Base-by-base conservation (phyloP, 1,140 invertebrate species). In the Hesperophylax magnus region DNA sequence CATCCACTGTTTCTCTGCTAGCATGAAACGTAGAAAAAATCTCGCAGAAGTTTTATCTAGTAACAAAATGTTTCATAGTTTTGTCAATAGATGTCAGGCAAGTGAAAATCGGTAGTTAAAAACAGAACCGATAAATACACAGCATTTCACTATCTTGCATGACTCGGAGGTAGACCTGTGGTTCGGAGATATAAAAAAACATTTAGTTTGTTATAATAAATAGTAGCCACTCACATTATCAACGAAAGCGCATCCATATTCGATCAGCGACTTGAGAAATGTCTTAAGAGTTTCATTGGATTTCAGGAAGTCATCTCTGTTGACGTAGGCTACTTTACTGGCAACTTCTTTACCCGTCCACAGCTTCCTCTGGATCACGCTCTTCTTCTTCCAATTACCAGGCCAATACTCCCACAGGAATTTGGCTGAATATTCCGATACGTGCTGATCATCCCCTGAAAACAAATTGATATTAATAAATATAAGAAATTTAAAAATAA, bases 161-260 rank as follows among this genome's bases (percentile, higher is more conserved):
- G 20, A 27, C 11, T 63, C 18, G 7, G n/a, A 63, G 5, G 11
- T 63, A 24, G 60, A 7, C 27, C 22, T 2, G n/a, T 24, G 9
- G 0, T 63, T 24, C 54, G 17, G 54, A n/a, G 54, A n/a, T 3
- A 63, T 27, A 63, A 34, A 53, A 74, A 74, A 52, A 31, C 2
- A 31, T 31, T 47, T 9, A 1, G 9, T 47, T 47, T 47, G 39
- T 47, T 2, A 53, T 24, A 74, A 53, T 17, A 56, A 74, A 39
- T 18, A 69, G n/a, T 34, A 65, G 15, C 14, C 54, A 84, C 85
- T 86, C 86, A 90, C 90, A 75, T 86, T 84, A 60, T 86, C 86
- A n/a, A 91, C 86, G 22, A 91, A 86, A 24, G 87, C 90, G 11
- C 90, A 86, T 15, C 91, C 91, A 81, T 90, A 89, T 60, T 88